phyloP scores from a whole-genome alignment of 1,140 invertebrate genomes.

The Arion vulgaris region DNA sequence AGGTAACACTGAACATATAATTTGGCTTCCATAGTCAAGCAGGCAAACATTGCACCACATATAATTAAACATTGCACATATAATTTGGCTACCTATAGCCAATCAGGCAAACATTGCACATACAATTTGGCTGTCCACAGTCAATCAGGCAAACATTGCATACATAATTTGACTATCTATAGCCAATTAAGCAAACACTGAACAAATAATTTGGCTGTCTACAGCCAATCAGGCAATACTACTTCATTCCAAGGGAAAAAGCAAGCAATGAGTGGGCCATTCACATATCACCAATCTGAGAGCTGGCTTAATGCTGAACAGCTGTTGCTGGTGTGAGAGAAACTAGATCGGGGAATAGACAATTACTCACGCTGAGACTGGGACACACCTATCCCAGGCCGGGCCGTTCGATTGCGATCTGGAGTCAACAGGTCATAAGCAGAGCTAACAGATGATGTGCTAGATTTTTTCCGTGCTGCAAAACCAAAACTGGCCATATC shows the following conservation, averaged over 20 bases:
- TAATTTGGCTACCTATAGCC: no score
- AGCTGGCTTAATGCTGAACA: no score
- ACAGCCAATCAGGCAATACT: background rate
- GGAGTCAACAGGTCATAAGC: slow-evolving; percentile 61
- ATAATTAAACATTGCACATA: no score
- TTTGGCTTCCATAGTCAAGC: no score
- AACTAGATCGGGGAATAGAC: background rate
- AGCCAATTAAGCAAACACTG: no score
- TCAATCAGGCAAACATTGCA: no score
- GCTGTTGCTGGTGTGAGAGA: background rate
- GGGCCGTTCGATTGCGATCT: slow-evolving; percentile 78
- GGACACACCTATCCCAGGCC: slow-evolving; percentile 82
- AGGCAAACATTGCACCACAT: no score
- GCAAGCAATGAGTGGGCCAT: background rate
- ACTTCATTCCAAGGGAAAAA: background rate
- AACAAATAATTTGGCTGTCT: background rate
- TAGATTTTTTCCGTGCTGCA: slow-evolving; percentile 64
- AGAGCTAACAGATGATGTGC: slow-evolving; percentile 36
- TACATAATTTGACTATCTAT: no score
- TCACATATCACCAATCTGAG: background rate
- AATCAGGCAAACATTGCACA: no score
- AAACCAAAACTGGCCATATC: slow-evolving; percentile 28
- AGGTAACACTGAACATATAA: no score
- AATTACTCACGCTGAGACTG: slow-evolving; percentile 89
- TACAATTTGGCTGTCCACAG: no score